Percentiles rank a stretch among this genome's conserved stretches.
Evolutionary conservation across 2,888 invertebrate genomes (phyloP).

Genomic region (Microctonus brassicae): DNA sequence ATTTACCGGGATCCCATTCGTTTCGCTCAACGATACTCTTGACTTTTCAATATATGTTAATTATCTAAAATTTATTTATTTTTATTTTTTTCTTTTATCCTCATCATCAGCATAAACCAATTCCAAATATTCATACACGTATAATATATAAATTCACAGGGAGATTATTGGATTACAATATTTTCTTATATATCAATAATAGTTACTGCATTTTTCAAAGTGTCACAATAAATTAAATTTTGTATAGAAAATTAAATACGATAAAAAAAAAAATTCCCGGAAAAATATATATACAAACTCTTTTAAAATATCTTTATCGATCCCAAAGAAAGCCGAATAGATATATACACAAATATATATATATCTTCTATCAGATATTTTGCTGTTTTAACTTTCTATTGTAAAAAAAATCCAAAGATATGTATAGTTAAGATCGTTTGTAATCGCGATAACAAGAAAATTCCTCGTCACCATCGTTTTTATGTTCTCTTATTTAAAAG

Average conservation of each 20-base stretch:
- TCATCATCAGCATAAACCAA: not conserved
- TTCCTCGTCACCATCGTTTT: conserved; percentile 32
- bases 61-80: conserved; percentile 13
- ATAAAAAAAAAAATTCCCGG: not conserved
- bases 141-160: not conserved
- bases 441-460: conserved; percentile 27
- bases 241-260: not conserved
- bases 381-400: conserved; percentile 3
- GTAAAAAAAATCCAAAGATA: conserved; percentile 3
- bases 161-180: not conserved
- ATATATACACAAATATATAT: not conserved
- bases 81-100: not conserved
- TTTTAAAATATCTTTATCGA: conserved; percentile 10
- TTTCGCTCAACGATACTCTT: conserved; percentile 15
- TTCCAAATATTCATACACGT: not conserved
- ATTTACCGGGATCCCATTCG: conserved; percentile 9
- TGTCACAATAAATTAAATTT: not conserved
- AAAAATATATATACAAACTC: conserved; percentile 1
- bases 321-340: not conserved
- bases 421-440: conserved; percentile 5
- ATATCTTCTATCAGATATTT: not conserved
- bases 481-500: not conserved
- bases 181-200: not conserved
- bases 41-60: not conserved
- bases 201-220: not conserved